Evolutionary conservation across 2,113 vertebrate species (phyloP), one percentile per base, ranked within the genome.

Genomic region (Cyprinodon tularosa): DNA sequence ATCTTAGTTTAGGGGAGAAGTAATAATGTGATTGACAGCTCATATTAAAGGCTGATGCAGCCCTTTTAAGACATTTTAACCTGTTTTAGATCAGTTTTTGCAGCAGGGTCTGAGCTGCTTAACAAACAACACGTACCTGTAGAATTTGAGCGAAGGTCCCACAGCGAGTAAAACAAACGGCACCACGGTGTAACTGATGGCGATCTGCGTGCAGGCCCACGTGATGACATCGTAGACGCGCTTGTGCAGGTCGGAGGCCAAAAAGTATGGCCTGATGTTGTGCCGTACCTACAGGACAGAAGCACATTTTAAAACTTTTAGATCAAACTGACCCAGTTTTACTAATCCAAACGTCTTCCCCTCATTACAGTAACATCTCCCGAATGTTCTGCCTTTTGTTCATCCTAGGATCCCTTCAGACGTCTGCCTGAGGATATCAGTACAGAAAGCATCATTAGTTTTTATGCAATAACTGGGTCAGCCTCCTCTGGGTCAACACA

Each of bases 101-200:
- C 50, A 53, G 50, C 50, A n/a, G 7, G 8, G 7, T 29, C 29
- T 29, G 29, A 29, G 29, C 29, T 29, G 29, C 29, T 29, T 29
- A 29, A 29, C 29, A 29, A 29, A 1, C 29, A 29, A 57, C 44
- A 68, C 20, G 13, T 89, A 98, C 98, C 96, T 96, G 93, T 97
- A 99, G 90, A 99, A 99, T 79, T 90, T 94, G 37, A 99, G 85
- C 0, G 98, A 98, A 0, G 96, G 95, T 83, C 95, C 96, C 66
- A 99, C 88, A 40, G 97, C 95, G 17, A 99, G 95, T 70, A 99
- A 93, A 48, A 99, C 98, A 75, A 99, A 99, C 0, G 98, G 98
- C 65, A 96, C 97, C 0, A 99, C 98, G 6, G 96, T 99, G 89
- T 99, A 99, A 89, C 96, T 96, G 72, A 99, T 95, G 87, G 96